A percentile compares a stretch with the other conserved stretches of the same genome.
Evolutionary conservation across 2,888 invertebrate genomes (phyloP).

Genomic region (Gymnocheta viridis): DNA sequence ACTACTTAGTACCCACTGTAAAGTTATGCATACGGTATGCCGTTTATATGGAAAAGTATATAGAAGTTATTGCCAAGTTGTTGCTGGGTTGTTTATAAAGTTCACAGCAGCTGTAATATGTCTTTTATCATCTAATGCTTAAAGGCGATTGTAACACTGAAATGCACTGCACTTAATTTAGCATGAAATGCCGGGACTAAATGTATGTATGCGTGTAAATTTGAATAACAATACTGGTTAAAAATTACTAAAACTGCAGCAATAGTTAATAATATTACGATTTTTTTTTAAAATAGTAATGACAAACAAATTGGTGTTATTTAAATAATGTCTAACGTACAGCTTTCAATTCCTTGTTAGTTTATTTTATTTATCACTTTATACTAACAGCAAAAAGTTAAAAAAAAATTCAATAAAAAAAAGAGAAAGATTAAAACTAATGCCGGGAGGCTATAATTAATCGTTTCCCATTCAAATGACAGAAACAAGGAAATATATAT

Average conservation of each 20-base stretch:
- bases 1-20: no score
- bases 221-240: neutral
- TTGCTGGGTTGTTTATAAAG: neutral
- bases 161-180: neutral
- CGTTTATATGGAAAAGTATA: no score
- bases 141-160: slow-evolving; percentile 2
- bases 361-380: neutral
- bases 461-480: slow-evolving; percentile 22
- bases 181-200: neutral
- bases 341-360: slow-evolving; percentile 26
- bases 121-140: slow-evolving; percentile 5
- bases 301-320: slow-evolving; percentile 43
- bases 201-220: neutral
- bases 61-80: no score
- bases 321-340: slow-evolving; percentile 36
- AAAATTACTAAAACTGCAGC: slow-evolving; percentile 7
- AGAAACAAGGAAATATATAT: slow-evolving; percentile 49
- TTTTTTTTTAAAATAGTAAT: slow-evolving; percentile 21
- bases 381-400: neutral
- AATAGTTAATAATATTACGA: neutral
- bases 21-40: no score
- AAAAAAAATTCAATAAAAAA: neutral
- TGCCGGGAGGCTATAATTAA: slow-evolving; percentile 41
- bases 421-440: neutral
- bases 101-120: neutral